Base-by-base conservation (phyloP, 2,797 vertebrate genomes). In the Cuniculus paca region DNA sequence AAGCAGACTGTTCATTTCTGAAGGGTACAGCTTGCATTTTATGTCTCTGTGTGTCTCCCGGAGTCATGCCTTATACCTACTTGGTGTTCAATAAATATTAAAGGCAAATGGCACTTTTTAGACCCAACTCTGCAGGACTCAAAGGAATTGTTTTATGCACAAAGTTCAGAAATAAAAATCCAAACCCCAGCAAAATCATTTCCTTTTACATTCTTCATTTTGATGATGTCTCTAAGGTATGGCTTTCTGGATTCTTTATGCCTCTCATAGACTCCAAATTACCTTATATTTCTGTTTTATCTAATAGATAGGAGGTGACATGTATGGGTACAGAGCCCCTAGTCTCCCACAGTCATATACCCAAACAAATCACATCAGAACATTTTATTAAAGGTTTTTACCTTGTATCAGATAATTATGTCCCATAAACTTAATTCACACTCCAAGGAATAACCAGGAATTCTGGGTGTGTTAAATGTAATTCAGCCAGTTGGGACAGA, bases 161-260 rank as follows among this genome's bases (percentile, higher is more conserved):
- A 79, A 96, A 97, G 91, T 97, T 97, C 93, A 93, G 95, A 95
- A 97, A 97, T 96, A 97, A 97, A 96, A 97, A 94, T 74, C 86
- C 78, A 96, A 97, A 95, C 91, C 31, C 93, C 58, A 92, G 96
- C 84, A 97, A 98, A 97, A 97, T 85, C 31, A 34, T 96, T 97
- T 97, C 88, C 39, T 96, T 97, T 97, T 94, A 95, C 96, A 97
- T 97, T 97, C 91, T 97, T 98, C 96, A 97, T 97, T 97, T 97
- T 97, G 96, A 97, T 97, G 96, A 90, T 94, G 96, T 96, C 97
- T 97, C 97, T 75, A 90, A 97, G 94, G 97, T 96, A 78, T 94
- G 97, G 87, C 96, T 97, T 97, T 85, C 84, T 82, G 63, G 85
- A 78, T 96, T 94, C 84, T 98, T 98, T 97, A 97, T 97, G 90